Percentiles rank a stretch among this genome's conserved stretches.
Evolutionary conservation across 2,888 invertebrate genomes (phyloP).

Genomic region (Meloe dianella): DNA sequence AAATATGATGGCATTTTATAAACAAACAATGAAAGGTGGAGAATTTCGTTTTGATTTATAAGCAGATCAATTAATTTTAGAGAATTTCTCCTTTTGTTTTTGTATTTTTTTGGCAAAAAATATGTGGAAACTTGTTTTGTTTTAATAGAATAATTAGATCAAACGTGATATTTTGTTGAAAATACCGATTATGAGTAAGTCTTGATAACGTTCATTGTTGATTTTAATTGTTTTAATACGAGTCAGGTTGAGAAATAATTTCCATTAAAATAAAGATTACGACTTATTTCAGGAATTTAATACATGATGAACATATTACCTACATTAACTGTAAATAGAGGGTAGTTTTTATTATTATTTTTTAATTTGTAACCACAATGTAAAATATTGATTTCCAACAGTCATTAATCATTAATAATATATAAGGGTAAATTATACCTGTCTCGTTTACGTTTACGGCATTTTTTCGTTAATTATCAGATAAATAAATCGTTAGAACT

Average conservation of each 20-base stretch:
- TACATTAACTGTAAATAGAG: too few relatives aligned
- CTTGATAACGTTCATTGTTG: not conserved
- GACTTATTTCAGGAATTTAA: not conserved
- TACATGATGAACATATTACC: too few relatives aligned
- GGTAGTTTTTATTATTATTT: too few relatives aligned
- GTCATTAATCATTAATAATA: not conserved
- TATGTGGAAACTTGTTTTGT: not conserved
- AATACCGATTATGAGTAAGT: slow-evolving; percentile 2
- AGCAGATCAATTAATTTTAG: too few relatives aligned
- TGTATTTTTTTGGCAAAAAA: not conserved
- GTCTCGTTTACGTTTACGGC: not conserved
- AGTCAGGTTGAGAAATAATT: not conserved
- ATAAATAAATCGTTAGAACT: not conserved
- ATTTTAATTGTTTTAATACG: slow-evolving; percentile 6
- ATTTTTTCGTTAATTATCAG: not conserved
- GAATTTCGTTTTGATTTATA: not conserved
- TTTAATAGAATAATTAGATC: not conserved
- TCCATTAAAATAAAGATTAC: not conserved
- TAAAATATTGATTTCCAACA: not conserved
- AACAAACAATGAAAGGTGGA: not conserved
- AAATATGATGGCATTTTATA: not conserved
- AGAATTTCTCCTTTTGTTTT: not conserved
- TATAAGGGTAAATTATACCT: not conserved
- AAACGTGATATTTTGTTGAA: not conserved
- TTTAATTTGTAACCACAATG: not conserved